Conservation (phyloP, 1,140 invertebrate species). For the Drosophila nebulosa region DNA sequence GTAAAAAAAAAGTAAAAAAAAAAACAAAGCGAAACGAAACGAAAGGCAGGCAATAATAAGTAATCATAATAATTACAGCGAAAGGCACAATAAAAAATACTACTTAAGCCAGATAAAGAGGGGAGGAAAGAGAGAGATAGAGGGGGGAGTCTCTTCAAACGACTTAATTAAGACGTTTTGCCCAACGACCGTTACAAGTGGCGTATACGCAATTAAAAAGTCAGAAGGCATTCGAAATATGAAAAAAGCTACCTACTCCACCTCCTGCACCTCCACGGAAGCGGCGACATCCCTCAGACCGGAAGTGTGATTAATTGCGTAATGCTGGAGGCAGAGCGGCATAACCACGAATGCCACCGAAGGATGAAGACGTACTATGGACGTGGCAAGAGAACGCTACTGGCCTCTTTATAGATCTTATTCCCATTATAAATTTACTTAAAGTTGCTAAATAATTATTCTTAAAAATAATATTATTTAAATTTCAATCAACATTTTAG, state of each 20-base stretch:
- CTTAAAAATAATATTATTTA: too few relatives aligned
- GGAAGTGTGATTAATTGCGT: conserved; percentile 69
- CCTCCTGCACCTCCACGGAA: conserved; percentile 33
- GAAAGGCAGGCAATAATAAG: conserved; percentile 71
- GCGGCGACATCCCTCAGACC: conserved; percentile 58
- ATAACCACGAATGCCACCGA: neutral
- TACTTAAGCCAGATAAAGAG: neutral
- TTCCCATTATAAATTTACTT: too few relatives aligned
- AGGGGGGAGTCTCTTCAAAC: conserved; percentile 33
- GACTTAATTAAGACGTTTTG: conserved; percentile 75
- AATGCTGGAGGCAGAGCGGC: conserved; percentile 42
- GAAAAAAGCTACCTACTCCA: conserved; percentile 55
- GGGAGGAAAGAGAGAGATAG: neutral
- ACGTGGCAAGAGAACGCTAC: neutral
- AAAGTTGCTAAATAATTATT: too few relatives aligned
- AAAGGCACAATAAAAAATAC: conserved; percentile 61
- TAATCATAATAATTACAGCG: conserved; percentile 76
- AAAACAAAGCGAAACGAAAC: conserved; percentile 58
- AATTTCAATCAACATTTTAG: too few relatives aligned
- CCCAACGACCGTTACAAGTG: conserved; percentile 68
- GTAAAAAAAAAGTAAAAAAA: conserved; percentile 6
- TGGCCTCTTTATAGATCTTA: too few relatives aligned
- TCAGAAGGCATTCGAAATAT: conserved; percentile 63
- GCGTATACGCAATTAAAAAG: conserved; percentile 72
- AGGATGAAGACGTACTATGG: neutral